A percentile compares a stretch with the other conserved stretches of the same genome.
phyloP scores from a whole-genome alignment of 1,140 invertebrate species.

The Conopomorpha cramerella region DNA sequence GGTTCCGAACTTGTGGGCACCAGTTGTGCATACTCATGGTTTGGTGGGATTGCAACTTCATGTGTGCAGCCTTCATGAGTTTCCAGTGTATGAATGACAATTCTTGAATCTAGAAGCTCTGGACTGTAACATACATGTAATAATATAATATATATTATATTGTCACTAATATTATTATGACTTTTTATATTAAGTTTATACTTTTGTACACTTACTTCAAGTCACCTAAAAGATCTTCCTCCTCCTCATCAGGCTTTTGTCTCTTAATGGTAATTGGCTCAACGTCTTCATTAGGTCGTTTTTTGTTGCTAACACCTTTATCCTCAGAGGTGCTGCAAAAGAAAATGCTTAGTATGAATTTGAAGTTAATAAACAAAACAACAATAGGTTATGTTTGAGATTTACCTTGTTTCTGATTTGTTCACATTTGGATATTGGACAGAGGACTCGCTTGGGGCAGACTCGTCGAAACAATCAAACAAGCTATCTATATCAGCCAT shows the following conservation, averaged over 20 bases:
- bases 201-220: slow-evolving; percentile 27
- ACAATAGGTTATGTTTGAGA: too few relatives aligned
- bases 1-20: slow-evolving; percentile 67
- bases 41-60: slow-evolving; percentile 89
- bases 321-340: slow-evolving; percentile 2
- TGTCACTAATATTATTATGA: background rate
- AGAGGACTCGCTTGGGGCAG: slow-evolving; percentile 14
- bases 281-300: slow-evolving; percentile 31
- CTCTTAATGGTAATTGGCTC: slow-evolving; percentile 33
- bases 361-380: slow-evolving; percentile 4
- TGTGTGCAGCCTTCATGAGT: slow-evolving; percentile 89
- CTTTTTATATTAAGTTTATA: too few relatives aligned
- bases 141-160: background rate
- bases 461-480: slow-evolving; percentile 45
- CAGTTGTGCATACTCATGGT: slow-evolving; percentile 80
- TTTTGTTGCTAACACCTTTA: slow-evolving; percentile 10
- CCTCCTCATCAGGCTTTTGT: slow-evolving; percentile 25
- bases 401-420: slow-evolving; percentile 13
- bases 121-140: slow-evolving; percentile 40
- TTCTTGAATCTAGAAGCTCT: slow-evolving; percentile 67
- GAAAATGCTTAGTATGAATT: background rate
- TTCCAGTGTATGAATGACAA: slow-evolving; percentile 86
- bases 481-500: slow-evolving; percentile 29
- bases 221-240: slow-evolving; percentile 25
- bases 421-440: slow-evolving; percentile 20